Conservation (phyloP, 2,888 invertebrate genomes). For the Hyppa rectilinea region DNA sequence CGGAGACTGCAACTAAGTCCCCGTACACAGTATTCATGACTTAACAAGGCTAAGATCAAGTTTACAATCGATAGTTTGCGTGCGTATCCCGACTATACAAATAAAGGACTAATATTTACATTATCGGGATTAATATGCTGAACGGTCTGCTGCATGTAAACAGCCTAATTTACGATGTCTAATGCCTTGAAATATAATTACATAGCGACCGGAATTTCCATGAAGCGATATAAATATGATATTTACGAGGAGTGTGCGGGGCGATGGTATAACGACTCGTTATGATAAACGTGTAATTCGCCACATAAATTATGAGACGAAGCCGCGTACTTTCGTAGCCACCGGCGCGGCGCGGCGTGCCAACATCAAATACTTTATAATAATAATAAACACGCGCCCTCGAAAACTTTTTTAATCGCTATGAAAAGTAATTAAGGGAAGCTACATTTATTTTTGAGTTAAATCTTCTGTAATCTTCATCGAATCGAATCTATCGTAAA, state of each 20-base stretch:
- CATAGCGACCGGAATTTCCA: constrained; percentile 47
- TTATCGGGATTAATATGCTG: constrained; percentile 21
- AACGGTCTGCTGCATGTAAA: constrained; percentile 29
- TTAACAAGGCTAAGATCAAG: constrained; percentile 48
- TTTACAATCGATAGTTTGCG: constrained; percentile 51
- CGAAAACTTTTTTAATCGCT: constrained; percentile 26
- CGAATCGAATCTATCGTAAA: constrained; percentile 1
- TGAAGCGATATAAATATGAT: constrained; percentile 64
- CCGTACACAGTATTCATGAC: constrained; percentile 34
- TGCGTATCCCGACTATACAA: constrained; percentile 19
- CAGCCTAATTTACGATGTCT: constrained; percentile 33
- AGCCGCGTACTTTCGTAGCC: constrained; percentile 23
- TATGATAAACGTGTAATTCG: constrained; percentile 72
- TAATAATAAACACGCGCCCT: constrained; percentile 39
- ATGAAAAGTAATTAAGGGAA: constrained; percentile 24
- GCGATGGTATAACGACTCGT: constrained; percentile 65
- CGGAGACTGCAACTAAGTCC: constrained; percentile 44
- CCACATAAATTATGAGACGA: constrained; percentile 66
- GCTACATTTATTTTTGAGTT: constrained; percentile 1
- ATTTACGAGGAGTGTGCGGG: constrained; percentile 58
- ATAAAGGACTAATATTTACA: constrained; percentile 30
- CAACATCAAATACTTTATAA: constrained; percentile 33
- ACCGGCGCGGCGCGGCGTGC: constrained; percentile 16
- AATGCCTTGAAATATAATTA: constrained; percentile 52
- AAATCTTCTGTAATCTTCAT: constrained; percentile 20